Conservation (phyloP, 2,113 vertebrate species). For the Rhinopithecus roxellana region DNA sequence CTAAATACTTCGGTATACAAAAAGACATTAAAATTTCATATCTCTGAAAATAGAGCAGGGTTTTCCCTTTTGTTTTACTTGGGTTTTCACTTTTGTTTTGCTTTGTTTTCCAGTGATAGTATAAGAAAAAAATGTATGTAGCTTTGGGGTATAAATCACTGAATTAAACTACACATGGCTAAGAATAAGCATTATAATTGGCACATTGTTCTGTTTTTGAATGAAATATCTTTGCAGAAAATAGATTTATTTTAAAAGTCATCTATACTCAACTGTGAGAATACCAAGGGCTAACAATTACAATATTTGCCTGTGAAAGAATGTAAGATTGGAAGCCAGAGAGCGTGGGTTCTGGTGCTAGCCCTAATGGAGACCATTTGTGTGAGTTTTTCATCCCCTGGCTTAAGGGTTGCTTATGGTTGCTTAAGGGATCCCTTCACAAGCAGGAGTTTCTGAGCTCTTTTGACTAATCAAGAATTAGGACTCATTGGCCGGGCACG, state of each 20-base stretch:
- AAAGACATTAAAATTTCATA: neutral
- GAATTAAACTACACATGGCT: constrained; percentile 7
- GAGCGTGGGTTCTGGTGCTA: neutral
- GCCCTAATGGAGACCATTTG: neutral
- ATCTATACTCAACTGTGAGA: neutral
- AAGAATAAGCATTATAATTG: constrained; percentile 10
- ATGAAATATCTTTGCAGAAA: constrained; percentile 36
- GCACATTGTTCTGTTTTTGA: constrained; percentile 31
- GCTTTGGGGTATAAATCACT: neutral
- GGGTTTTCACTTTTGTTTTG: constrained; percentile 17
- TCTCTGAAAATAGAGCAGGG: neutral
- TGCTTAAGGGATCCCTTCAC: neutral
- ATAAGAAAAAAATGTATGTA: neutral
- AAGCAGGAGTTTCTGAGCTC: neutral
- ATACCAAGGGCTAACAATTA: neutral
- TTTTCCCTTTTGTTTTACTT: constrained; percentile 26
- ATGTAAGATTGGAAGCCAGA: neutral
- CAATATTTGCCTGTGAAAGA: neutral
- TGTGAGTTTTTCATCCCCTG: fast-evolving
- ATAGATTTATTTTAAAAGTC: constrained; percentile 25
- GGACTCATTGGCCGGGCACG: neutral
- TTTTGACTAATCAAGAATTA: neutral
- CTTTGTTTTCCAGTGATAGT: constrained; percentile 21
- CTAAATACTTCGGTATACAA: neutral
- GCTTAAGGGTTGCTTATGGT: neutral